phyloP scores from a whole-genome alignment of 2,113 vertebrate genomes.

The Columbina picui region DNA sequence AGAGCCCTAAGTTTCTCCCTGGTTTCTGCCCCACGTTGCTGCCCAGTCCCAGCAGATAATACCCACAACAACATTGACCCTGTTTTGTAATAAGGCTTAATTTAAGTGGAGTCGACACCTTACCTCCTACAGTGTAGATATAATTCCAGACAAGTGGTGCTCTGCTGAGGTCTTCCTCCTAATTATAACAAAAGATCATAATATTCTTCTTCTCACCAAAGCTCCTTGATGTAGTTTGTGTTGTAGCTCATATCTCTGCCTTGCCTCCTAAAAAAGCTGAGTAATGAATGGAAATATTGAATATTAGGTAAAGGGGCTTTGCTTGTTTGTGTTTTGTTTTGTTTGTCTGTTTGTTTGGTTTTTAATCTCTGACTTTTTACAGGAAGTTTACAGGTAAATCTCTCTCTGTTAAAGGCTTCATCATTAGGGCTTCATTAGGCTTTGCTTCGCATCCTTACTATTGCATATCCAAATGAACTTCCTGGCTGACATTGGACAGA shows the following conservation, averaged over 20 bases:
- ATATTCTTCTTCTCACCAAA: neutral
- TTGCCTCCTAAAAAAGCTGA: neutral
- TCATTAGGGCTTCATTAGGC: neutral
- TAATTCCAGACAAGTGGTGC: neutral
- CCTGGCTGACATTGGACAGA: neutral
- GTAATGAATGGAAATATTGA: neutral
- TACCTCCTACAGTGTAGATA: neutral
- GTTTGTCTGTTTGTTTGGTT: neutral
- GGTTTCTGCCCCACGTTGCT: neutral
- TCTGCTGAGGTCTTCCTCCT: neutral
- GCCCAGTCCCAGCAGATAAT: neutral
- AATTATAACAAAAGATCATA: neutral
- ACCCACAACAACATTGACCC: neutral
- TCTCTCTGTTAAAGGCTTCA: neutral
- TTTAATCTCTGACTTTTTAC: neutral
- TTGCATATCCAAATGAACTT: neutral
- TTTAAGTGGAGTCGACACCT: neutral
- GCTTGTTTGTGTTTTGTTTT: too few relatives aligned
- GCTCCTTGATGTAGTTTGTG: neutral
- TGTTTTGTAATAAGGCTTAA: neutral
- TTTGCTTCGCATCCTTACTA: neutral
- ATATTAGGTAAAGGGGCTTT: neutral
- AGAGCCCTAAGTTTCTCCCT: neutral
- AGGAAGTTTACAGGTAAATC: neutral
- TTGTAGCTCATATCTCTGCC: neutral